These are phyloP conservation scores for Nipponia nippon DNA, from an alignment of 2,113 vertebrate genomes.

Conservation along the genomic window DNA sequence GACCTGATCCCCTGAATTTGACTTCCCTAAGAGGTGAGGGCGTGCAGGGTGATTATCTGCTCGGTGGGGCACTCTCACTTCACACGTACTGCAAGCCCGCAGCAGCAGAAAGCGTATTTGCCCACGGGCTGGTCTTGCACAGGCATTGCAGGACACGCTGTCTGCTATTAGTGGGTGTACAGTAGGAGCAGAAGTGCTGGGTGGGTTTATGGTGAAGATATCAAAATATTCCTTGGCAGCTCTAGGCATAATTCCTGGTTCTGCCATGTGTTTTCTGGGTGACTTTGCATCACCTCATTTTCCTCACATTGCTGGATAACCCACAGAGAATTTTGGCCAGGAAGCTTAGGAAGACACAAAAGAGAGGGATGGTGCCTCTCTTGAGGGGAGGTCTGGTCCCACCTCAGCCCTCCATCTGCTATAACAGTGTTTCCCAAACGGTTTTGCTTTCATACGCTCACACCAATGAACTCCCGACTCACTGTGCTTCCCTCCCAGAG, in stretches of 20 bases:
- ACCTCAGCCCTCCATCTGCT: background rate
- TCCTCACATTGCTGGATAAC: background rate
- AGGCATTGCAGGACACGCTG: background rate
- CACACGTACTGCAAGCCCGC: background rate
- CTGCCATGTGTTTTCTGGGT: background rate
- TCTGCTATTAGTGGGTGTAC: background rate
- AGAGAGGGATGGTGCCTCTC: background rate
- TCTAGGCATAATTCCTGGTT: background rate
- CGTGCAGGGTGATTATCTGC: background rate
- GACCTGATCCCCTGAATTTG: background rate
- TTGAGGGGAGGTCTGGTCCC: background rate
- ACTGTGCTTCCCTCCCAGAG: background rate
- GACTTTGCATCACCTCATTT: background rate
- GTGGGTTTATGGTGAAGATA: background rate
- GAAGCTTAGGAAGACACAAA: background rate
- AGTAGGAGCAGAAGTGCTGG: background rate
- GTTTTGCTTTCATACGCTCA: rapidly evolving
- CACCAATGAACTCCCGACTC: background rate
- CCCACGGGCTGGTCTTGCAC: background rate
- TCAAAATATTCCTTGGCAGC: background rate
- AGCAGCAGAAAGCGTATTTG: background rate
- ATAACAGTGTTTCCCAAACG: background rate
- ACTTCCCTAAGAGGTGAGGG: background rate
- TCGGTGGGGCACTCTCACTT: background rate
- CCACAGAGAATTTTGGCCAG: background rate